Base-by-base conservation (phyloP, 2,888 invertebrate species). In the Patella ulyssiponensis region DNA sequence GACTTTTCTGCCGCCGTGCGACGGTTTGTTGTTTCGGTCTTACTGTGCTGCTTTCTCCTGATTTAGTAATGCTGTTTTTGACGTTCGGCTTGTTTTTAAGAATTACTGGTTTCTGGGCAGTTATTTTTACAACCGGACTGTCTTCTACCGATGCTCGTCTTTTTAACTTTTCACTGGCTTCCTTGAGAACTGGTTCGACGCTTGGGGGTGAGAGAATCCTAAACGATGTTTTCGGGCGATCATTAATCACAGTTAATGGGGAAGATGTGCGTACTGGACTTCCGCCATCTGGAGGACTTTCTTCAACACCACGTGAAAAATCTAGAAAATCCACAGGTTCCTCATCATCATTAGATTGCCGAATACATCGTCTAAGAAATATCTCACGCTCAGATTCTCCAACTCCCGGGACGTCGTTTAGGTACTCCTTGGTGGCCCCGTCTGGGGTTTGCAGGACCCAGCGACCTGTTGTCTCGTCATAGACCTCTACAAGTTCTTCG, bases 271-370 rank as follows among this genome's bases (percentile, higher is more conserved):
- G 64, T 12, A 23, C 64, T 23, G 64, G 64, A 20, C 64, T 64
- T 20, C 64, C 64, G 20, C 64, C 64, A 64, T 64, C 64, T 23
- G 64, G 64, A 11, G 64, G 64, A 64, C 64, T 64, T 23, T 64
- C 64, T 64, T 64, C 64, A 64, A 64, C 64, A 23, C 64, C 64
- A 23, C 64, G 20, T 11, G 64, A 64, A 64, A 64, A 64, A 64
- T 64, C 64, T 64, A 64, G 23, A 23, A 64, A 64, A 23, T 64
- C 23, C 12, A 20, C 64, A 23, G 64, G 64, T 11, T 64, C 64
- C 14, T 23, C 11, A 23, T 64, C 64, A 23, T 64, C 64, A 64
- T 20, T 64, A 23, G 64, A 64, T 23, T 64, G 64, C 20, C 64
- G 64, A 64, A 64, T 23, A 64, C 64, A 64, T 23, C 64, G 20